Evolutionary conservation across 2,888 invertebrate species (phyloP).

Genomic region (Mimachlamys varia): DNA sequence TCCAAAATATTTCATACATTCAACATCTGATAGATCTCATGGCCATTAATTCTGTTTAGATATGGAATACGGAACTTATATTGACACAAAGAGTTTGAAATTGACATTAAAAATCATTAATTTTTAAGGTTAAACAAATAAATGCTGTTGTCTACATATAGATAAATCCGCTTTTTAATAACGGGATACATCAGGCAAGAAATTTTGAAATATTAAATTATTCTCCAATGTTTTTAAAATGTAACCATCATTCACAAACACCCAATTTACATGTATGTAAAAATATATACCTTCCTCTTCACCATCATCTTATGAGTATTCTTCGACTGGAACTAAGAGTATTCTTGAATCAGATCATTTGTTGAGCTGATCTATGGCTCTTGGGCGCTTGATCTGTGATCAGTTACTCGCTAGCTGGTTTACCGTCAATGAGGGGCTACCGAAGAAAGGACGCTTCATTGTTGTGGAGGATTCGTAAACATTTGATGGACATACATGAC

Average conservation of each 20-base stretch:
- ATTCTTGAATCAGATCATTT: conserved; percentile 21
- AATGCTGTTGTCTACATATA: not conserved
- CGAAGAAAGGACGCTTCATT: conserved; percentile 29
- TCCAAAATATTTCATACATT: not conserved
- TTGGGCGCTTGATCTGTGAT: conserved; percentile 18
- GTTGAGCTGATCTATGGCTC: conserved; percentile 24
- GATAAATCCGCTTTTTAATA: not conserved
- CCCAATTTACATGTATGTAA: conserved; percentile 16
- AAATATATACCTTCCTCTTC: conserved; percentile 24
- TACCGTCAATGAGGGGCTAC: conserved; percentile 29
- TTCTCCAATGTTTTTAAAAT: not conserved
- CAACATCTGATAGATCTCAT: not conserved
- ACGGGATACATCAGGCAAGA: not conserved
- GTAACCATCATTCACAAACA: not conserved
- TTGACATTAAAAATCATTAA: too few relatives aligned
- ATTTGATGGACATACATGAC: too few relatives aligned
- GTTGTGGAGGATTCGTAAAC: conserved; percentile 22
- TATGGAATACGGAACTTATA: not conserved
- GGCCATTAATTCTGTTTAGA: not conserved
- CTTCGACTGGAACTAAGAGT: conserved; percentile 29
- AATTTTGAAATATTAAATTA: not conserved
- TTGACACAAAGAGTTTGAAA: not conserved
- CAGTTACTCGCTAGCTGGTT: conserved; percentile 29
- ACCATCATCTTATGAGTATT: conserved; percentile 22
- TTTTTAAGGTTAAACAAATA: too few relatives aligned